Evolutionary conservation across 1,140 invertebrate species (phyloP).

Genomic region (Panagrolaimus sp.): DNA sequence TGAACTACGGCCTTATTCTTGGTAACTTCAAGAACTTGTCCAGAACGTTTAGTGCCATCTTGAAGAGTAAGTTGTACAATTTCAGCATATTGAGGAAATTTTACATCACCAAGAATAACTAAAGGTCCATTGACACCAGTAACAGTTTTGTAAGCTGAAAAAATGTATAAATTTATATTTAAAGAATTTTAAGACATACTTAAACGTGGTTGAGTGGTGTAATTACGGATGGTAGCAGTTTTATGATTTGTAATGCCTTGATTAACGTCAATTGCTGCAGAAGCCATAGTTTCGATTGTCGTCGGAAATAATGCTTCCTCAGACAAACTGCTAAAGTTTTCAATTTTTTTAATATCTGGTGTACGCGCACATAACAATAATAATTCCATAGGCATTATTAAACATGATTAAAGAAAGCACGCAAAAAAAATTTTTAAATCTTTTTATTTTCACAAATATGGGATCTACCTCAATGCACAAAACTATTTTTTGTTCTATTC

Average conservation of each 20-base stretch:
- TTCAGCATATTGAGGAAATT: slow-evolving; percentile 95
- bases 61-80: slow-evolving; percentile 85
- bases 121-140: slow-evolving; percentile 94
- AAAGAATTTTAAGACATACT: slow-evolving; percentile 69
- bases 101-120: slow-evolving; percentile 93
- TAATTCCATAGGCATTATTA: too few species aligned
- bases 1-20: slow-evolving; percentile 91
- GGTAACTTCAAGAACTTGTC: slow-evolving; percentile 91
- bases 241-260: slow-evolving; percentile 68
- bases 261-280: slow-evolving; percentile 53
- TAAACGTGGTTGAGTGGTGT: slow-evolving; percentile 89
- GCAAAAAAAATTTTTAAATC: too few species aligned
- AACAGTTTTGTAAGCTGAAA: slow-evolving; percentile 88
- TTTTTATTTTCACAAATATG: too few species aligned
- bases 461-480: too few species aligned
- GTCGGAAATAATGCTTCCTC: background rate
- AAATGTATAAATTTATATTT: background rate
- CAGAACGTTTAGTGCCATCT: slow-evolving; percentile 84
- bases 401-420: too few species aligned
- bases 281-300: slow-evolving; percentile 38
- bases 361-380: background rate
- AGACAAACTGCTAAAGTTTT: background rate
- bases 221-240: slow-evolving; percentile 86
- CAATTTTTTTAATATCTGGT: background rate
- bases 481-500: too few species aligned